phyloP scores from a whole-genome alignment of 2,797 vertebrate genomes.

The Tadarida brasiliensis region DNA sequence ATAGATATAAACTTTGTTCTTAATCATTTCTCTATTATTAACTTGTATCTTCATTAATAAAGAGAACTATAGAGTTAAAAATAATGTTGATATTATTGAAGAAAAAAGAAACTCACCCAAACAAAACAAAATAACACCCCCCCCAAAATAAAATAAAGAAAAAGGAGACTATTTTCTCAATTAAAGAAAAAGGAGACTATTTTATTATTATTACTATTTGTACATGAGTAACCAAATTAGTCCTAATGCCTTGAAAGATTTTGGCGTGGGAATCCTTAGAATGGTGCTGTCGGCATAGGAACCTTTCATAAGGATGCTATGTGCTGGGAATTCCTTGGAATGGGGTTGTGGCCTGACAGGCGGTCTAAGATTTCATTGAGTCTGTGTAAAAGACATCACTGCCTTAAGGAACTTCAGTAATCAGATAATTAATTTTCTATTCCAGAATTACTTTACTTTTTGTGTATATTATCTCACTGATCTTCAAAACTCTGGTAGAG shows the following conservation, averaged over 20 bases:
- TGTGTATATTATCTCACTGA: neutral
- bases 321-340: neutral
- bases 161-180: neutral
- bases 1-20: neutral
- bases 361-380: neutral
- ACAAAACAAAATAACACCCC: neutral
- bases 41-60: neutral
- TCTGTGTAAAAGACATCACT: neutral
- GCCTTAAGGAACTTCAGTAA: neutral
- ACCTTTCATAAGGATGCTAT: neutral
- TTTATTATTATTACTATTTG: neutral
- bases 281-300: neutral
- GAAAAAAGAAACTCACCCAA: neutral
- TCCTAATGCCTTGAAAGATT: neutral
- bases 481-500: neutral
- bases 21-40: neutral
- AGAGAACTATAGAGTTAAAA: neutral
- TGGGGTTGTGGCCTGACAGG: neutral
- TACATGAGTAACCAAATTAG: neutral
- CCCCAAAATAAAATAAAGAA: neutral
- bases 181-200: neutral
- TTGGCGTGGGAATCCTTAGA: neutral
- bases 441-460: neutral
- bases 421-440: neutral
- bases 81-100: neutral